A percentile compares a stretch with the other conserved stretches of the same genome.
These are phyloP conservation scores for Sitta carolinensis DNA, from an alignment of 2,797 vertebrate species.

Conservation along the genomic window DNA sequence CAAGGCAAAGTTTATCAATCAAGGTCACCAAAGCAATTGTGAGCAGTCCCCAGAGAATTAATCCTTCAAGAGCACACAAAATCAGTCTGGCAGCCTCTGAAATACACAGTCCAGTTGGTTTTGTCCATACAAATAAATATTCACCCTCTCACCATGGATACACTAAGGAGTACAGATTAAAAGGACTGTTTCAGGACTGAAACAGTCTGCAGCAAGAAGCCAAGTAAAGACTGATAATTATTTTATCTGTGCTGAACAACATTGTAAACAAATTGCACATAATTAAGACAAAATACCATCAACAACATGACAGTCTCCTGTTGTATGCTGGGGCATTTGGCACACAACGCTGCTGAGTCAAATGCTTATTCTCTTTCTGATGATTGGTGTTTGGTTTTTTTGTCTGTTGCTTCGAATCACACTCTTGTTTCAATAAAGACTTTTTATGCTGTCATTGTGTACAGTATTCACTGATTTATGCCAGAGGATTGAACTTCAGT, in stretches of 20 bases:
- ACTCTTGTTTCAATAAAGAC: background rate
- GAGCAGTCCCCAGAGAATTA: background rate
- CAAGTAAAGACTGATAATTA: conserved; percentile 29
- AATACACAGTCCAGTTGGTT: background rate
- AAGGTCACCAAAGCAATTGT: background rate
- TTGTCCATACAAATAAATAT: background rate
- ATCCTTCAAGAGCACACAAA: background rate
- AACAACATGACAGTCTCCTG: conserved; percentile 12
- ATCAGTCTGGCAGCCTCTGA: background rate
- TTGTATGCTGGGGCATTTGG: conserved; percentile 11
- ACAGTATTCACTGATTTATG: background rate
- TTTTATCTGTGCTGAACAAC: conserved; percentile 25
- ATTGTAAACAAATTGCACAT: conserved; percentile 37
- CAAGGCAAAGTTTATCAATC: conserved; percentile 5
- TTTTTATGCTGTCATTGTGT: background rate
- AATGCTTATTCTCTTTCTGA: background rate
- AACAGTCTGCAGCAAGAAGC: background rate
- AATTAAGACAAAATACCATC: conserved; percentile 44
- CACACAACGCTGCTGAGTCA: background rate
- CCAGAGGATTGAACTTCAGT: background rate
- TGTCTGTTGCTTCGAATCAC: conserved; percentile 31
- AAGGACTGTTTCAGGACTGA: background rate
- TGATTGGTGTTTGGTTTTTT: conserved; percentile 26
- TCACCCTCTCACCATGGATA: background rate
- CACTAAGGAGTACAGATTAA: background rate